Base-by-base conservation (phyloP, 2,113 vertebrate species). In the Eptesicus fuscus region DNA sequence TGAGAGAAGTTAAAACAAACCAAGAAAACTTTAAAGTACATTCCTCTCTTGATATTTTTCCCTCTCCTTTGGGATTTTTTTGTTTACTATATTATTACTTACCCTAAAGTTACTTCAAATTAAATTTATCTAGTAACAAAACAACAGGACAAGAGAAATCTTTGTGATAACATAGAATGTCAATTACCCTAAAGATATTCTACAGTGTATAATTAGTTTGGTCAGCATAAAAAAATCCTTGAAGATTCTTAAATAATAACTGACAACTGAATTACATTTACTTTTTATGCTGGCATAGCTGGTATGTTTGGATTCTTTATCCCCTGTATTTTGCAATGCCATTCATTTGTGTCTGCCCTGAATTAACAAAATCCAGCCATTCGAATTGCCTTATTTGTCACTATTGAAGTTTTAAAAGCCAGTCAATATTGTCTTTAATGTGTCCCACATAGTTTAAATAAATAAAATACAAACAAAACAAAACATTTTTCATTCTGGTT, bases 21-120 rank as follows among this genome's bases (percentile, higher is more conserved):
- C 13, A 79, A 87, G 18, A 74, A 91, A 70, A 14, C 17, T 76
- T 59, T 89, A 73, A 83, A 86, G 74, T 77, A 44, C 4, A 51
- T 85, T 28, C 7, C 5, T 83, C 12, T 92, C 42, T 30, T 90
- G 9, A 9, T 32, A 47, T 73, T 71, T 94, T 79, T 32, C 10
- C 4, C 9, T 84, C 28, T 92, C 89, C 71, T 87, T 67, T 89
- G 42, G 83, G 79, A 12, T 40, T 51, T 76, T 93, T 94, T 88
- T 96, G 74, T 91, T 96, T 89, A 93, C 47, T 74, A 94, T 56
- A 80, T 93, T 97, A 95, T 95, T 91, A 88, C 63, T 95, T 95
- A 95, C 18, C 25, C 51, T 94, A 95, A 94, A 86, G 79, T 95
- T 93, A 94, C 49, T 93, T 97, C 85, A 91, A 96, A 95, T 95